Evolutionary conservation across 2,888 invertebrate genomes (phyloP).

Genomic region (Horisme vitalbata): DNA sequence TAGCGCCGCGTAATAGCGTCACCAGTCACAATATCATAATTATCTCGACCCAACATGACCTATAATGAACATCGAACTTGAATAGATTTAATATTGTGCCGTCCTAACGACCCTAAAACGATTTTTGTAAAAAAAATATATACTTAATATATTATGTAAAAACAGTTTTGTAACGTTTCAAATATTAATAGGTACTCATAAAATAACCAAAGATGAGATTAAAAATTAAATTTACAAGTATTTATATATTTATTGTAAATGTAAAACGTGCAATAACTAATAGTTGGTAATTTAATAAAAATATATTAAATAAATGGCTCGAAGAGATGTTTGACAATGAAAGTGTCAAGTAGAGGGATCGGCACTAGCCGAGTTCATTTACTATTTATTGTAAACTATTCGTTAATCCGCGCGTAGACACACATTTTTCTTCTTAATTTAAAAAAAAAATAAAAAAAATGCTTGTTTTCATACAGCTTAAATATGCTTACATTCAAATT

Average conservation of each 20-base stretch:
- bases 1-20: conserved; percentile 63
- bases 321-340: conserved; percentile 65
- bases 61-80: conserved; percentile 80
- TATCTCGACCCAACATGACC: conserved; percentile 65
- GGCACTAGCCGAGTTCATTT: conserved; percentile 54
- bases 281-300: conserved; percentile 80
- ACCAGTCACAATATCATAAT: conserved; percentile 46
- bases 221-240: conserved; percentile 81
- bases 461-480: conserved; percentile 64
- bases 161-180: conserved; percentile 82
- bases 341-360: conserved; percentile 42
- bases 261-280: conserved; percentile 84
- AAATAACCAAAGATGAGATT: conserved; percentile 76
- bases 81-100: conserved; percentile 81
- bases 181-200: conserved; percentile 80
- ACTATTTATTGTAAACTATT: conserved; percentile 78
- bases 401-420: conserved; percentile 56
- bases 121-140: conserved; percentile 81
- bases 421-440: conserved; percentile 40
- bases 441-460: conserved; percentile 45
- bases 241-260: conserved; percentile 83
- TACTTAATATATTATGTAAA: conserved; percentile 73
- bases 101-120: conserved; percentile 81
- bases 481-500: conserved; percentile 68
- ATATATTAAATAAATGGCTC: conserved; percentile 74